A percentile compares a stretch with the other conserved stretches of the same genome.
Evolutionary conservation across 2,113 vertebrate species (phyloP).

Genomic region (Brienomyrus longianalis): DNA sequence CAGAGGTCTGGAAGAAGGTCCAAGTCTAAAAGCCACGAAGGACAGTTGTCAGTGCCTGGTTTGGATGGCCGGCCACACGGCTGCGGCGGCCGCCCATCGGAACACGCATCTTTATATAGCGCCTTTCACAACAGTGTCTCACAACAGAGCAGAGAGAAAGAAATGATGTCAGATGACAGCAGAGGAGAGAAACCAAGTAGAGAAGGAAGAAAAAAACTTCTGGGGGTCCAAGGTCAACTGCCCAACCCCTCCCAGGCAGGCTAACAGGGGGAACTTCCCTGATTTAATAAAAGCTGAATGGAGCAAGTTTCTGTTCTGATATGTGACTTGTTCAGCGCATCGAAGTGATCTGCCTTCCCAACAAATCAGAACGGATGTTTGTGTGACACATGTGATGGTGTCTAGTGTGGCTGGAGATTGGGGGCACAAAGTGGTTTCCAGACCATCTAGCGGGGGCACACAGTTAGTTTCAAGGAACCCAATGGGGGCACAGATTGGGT

Average conservation of each 20-base stretch:
- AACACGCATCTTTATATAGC: neutral
- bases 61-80: neutral
- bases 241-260: neutral
- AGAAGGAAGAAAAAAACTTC: no score
- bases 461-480: neutral
- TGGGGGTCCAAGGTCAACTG: no score
- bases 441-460: neutral
- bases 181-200: neutral
- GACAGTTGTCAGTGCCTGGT: constrained; percentile 14
- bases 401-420: neutral
- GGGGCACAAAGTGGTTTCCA: neutral
- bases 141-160: neutral
- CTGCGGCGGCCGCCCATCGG: neutral
- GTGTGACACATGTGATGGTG: neutral
- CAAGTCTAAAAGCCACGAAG: constrained; percentile 62
- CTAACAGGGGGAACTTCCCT: neutral
- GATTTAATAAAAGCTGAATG: neutral
- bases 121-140: neutral
- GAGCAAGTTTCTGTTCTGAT: neutral
- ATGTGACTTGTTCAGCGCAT: neutral
- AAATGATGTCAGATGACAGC: neutral
- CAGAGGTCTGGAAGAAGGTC: constrained; percentile 72
- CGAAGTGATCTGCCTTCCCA: neutral
- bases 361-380: neutral
- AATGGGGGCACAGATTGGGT: neutral